Evolutionary conservation across 2,888 invertebrate genomes (phyloP), one percentile per base, ranked within the genome.

Genomic region (Lasioglossum leucozonium): DNA sequence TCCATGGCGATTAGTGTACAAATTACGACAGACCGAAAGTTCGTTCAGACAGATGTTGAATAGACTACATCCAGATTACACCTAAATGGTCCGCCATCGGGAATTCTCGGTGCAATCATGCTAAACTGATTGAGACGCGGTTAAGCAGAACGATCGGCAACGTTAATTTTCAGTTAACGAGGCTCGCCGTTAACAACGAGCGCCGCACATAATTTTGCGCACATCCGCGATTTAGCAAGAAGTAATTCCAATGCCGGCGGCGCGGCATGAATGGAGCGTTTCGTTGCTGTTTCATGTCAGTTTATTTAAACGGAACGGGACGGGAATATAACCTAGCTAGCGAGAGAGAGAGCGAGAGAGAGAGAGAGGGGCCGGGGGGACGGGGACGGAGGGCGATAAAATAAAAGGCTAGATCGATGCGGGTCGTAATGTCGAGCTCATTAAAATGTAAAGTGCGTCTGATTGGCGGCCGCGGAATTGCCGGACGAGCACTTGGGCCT

Each of bases 391-490:
- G 11, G 4, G 2, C 4, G 44, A 26, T 11, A 37, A 65, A 69
- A 73, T 71, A 30, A 80, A 69, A 67, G 13, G 37, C 40, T 0
- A 13, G 72, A 18, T 42, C 34, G 13, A 30, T 26, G 37, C 81
- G 40, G 69, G 34, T 2, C 30, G 30, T 67, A 76, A 67, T 55
- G 51, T 67, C 72, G 22, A 18, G 40, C 62, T 84, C 77, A 83
- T 84, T 83, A 81, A 77, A 81, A 80, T 85, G 69, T 72, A 73
- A 81, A 85, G 65, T 51, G 78, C 74, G 76, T 77, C 78, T 44
- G 67, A 82, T 87, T 80, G 77, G 67, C 74, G 82, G 75, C 75
- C 75, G 86, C 67, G 78, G 79, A 81, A 71, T 81, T 73, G 72
- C 55, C 47, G 71, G 73, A 62, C 71, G 74, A 71, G 58, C 77